Conservation (phyloP, 1,140 invertebrate species). For the Cydia amplana region DNA sequence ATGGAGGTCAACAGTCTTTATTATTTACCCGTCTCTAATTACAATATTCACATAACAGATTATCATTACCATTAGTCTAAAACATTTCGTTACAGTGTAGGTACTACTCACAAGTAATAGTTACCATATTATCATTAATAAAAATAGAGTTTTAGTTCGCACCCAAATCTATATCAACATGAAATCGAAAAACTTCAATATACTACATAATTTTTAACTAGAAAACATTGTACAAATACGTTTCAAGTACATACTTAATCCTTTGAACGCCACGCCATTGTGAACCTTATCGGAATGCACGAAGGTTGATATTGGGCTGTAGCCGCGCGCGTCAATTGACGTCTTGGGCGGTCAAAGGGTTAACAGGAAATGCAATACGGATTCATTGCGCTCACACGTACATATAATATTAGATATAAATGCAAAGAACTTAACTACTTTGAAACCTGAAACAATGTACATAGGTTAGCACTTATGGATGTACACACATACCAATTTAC, state of each 20-base stretch:
- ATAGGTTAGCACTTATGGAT: neutral
- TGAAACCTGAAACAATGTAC: neutral
- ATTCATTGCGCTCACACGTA: neutral
- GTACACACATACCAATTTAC: neutral
- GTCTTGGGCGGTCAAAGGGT: no score
- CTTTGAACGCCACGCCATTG: no score
- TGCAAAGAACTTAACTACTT: neutral
- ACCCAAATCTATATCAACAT: constrained; percentile 33
- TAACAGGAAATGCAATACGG: neutral
- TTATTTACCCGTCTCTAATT: constrained; percentile 41
- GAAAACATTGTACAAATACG: constrained; percentile 43
- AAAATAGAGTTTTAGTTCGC: constrained; percentile 60
- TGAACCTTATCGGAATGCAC: no score
- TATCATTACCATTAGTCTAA: constrained; percentile 39
- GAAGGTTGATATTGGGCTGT: no score
- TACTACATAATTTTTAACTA: constrained; percentile 42
- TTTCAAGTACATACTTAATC: constrained; percentile 7
- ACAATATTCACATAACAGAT: constrained; percentile 50
- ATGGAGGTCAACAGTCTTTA: neutral
- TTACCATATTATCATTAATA: constrained; percentile 45
- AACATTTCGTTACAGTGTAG: constrained; percentile 55
- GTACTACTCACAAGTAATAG: constrained; percentile 22
- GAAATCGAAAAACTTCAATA: constrained; percentile 39
- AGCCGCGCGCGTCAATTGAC: no score
- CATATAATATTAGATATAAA: constrained; percentile 5